Evolutionary conservation across 2,797 vertebrate species (phyloP).

Genomic region (Valencia hispanica): DNA sequence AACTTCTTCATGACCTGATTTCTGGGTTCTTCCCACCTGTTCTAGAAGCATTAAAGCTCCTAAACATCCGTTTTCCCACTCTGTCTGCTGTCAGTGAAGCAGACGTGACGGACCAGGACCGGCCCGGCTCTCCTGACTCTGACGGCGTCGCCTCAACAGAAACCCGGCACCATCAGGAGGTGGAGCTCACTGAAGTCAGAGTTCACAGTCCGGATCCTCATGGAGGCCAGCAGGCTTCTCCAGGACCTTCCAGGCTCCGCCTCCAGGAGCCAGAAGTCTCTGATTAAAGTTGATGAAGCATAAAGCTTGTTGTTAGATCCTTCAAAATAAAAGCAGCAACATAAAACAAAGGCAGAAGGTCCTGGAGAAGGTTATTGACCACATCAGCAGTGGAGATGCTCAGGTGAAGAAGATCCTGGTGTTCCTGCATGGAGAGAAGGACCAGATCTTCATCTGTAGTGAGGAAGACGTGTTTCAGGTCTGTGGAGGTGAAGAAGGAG

Average conservation of each 20-base stretch:
- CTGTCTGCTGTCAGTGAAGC: constrained; percentile 48
- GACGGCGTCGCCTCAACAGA: background rate
- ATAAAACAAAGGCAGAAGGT: too few species aligned
- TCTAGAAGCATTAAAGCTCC: background rate
- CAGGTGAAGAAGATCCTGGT: too few species aligned
- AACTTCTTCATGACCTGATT: too few species aligned
- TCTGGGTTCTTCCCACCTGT: background rate
- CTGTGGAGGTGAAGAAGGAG: too few species aligned
- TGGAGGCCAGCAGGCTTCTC: background rate
- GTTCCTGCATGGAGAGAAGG: too few species aligned
- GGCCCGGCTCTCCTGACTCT: background rate
- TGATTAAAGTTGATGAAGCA: constrained; percentile 16
- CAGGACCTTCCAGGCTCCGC: background rate
- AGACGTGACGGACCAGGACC: constrained; percentile 32
- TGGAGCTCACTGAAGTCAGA: background rate
- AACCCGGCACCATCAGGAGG: background rate
- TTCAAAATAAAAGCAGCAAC: background rate
- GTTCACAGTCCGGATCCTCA: background rate
- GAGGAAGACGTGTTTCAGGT: too few species aligned
- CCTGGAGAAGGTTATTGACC: too few species aligned
- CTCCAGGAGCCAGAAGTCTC: constrained; percentile 8
- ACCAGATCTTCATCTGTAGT: too few species aligned
- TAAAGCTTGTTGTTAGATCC: background rate
- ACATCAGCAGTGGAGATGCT: too few species aligned
- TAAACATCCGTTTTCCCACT: constrained; percentile 20